Base-by-base conservation (phyloP, 2,797 vertebrate species). In the Syngnathus acus region DNA sequence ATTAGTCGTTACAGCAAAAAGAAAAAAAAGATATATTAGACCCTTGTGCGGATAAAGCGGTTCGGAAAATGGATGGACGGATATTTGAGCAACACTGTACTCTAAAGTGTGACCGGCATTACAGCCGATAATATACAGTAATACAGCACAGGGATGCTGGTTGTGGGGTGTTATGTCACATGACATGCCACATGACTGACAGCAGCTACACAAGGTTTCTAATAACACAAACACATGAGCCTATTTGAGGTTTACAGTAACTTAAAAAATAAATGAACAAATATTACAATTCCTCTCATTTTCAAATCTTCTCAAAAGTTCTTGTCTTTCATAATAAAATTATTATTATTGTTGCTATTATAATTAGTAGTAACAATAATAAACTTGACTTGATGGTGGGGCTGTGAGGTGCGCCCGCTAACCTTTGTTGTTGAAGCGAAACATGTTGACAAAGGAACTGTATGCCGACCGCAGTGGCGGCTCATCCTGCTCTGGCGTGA, bases 361-460 rank as follows among this genome's bases (percentile, higher is more conserved):
- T 32, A 32, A 5, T 32, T 32, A 32, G 32, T 32, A 32, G 32
- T 32, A 32, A 32, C 32, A 32, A 32, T 32, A 32, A 32, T 32
- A 32, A 26, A 2, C 26, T 26, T 26, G 32, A 32, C 32, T 32
- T 32, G 32, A 55, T 13, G 21, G 53, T 26, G 11, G 13, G 11
- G 11, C 11, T 6, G 53, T 9, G 53, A 55, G 11, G 13, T 55
- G 38, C 9, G 4, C 8, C 14, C 0, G 2, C 84, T 84, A 82
- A 97, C 96, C 97, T 93, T 93, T 98, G 83, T 91, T 98, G 78
- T 88, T 97, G 88, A 99, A 99, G 65, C 97, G 93, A 80, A 99
- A 99, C 68, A 99, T 93, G 86, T 92, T 99, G 87, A 99, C 96
- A 65, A 99, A 98, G 50, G 97, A 99, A 82, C 97, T 98, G 88